phyloP scores from a whole-genome alignment of 2,888 invertebrate genomes.

The Oscheius sp. region DNA sequence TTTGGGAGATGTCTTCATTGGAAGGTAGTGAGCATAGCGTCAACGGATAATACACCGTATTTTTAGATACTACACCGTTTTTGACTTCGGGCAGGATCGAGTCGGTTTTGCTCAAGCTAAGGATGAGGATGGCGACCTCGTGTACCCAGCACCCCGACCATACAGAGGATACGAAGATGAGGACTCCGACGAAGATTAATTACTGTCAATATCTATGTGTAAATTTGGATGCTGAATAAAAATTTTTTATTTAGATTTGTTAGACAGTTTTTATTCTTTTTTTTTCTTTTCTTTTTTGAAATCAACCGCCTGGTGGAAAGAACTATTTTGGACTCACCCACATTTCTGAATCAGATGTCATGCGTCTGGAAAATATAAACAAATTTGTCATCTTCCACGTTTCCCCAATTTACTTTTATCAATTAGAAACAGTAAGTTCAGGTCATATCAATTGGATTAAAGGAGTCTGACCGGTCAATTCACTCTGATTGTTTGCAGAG shows the following conservation, averaged over 20 bases:
- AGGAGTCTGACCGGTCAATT: background rate
- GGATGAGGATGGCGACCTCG: slow-evolving; percentile 24
- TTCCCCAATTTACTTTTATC: too few relatives aligned
- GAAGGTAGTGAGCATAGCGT: slow-evolving; percentile 54
- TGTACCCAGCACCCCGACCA: slow-evolving; percentile 5
- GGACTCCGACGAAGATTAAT: background rate
- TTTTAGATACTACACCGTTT: slow-evolving; percentile 71
- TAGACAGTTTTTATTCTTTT: too few relatives aligned
- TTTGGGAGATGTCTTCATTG: slow-evolving; percentile 93
- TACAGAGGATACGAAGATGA: background rate
- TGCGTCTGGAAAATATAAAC: too few relatives aligned
- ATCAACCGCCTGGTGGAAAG: too few relatives aligned
- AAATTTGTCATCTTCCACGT: too few relatives aligned
- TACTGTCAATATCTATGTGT: background rate
- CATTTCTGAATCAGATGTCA: too few relatives aligned
- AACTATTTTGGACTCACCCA: too few relatives aligned
- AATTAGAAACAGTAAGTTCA: too few relatives aligned
- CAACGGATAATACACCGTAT: background rate
- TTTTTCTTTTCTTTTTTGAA: too few relatives aligned
- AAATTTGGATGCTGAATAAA: background rate
- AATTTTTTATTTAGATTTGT: too few relatives aligned
- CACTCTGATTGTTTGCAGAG: slow-evolving; percentile 6
- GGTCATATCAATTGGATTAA: too few relatives aligned
- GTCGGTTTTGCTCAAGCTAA: slow-evolving; percentile 71
- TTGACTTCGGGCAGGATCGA: slow-evolving; percentile 69